Percentiles rank a stretch among this genome's conserved stretches.
Evolutionary conservation across 1,140 invertebrate genomes (phyloP).

Genomic region (Aethina tumida): DNA sequence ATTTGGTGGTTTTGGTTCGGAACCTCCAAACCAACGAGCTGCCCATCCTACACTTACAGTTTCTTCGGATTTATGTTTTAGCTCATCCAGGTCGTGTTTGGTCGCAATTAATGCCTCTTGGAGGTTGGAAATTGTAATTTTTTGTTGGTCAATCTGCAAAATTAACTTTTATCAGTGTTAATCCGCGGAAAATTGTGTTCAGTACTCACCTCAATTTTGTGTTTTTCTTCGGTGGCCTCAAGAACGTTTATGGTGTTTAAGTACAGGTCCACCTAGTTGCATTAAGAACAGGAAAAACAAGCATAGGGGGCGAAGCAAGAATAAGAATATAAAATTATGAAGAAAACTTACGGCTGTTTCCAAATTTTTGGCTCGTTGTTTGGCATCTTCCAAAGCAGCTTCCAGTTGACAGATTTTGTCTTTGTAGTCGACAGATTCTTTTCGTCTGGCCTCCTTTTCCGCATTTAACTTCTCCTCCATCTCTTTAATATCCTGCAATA

Average conservation of each 20-base stretch:
- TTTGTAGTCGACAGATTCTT: slow-evolving; percentile 20
- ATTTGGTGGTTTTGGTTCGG: slow-evolving; percentile 14
- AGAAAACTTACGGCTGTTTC: slow-evolving; percentile 28
- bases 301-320: slow-evolving; percentile 7
- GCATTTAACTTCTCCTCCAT: slow-evolving; percentile 7
- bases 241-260: slow-evolving; percentile 28
- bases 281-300: slow-evolving; percentile 4
- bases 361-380: slow-evolving; percentile 26
- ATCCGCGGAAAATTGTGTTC: background rate
- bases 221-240: slow-evolving; percentile 26
- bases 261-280: slow-evolving; percentile 29
- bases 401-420: slow-evolving; percentile 23
- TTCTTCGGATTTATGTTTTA: slow-evolving; percentile 22
- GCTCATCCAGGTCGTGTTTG: slow-evolving; percentile 30
- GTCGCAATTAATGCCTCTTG: slow-evolving; percentile 26
- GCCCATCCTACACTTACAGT: slow-evolving; percentile 33
- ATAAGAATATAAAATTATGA: slow-evolving; percentile 8
- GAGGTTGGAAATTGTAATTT: slow-evolving; percentile 27
- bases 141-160: slow-evolving; percentile 28
- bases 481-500: slow-evolving; percentile 4
- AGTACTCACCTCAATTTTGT: slow-evolving; percentile 25
- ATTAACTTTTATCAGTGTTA: slow-evolving; percentile 3
- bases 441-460: slow-evolving; percentile 12
- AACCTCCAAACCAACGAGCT: slow-evolving; percentile 26
- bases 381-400: slow-evolving; percentile 18